Conservation (phyloP, 2,888 invertebrate species). For the Lithophane ornitopus region DNA sequence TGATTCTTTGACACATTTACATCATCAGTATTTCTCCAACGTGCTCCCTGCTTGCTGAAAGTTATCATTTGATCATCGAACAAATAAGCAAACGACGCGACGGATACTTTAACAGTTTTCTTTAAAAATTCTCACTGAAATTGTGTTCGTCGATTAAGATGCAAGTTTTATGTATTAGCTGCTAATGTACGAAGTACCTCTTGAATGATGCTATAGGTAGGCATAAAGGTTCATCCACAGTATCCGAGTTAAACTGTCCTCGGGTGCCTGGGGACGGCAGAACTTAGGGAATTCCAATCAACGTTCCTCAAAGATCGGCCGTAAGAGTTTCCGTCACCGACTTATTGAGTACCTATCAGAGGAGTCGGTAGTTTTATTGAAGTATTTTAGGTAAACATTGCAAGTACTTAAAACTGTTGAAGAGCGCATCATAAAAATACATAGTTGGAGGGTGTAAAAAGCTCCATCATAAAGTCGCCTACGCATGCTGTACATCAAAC, state of each 20-base stretch:
- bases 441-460: no score
- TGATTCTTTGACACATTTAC: background rate
- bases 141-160: no score
- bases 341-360: background rate
- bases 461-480: no score
- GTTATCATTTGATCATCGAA: background rate
- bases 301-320: conserved; percentile 29
- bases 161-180: background rate
- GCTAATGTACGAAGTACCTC: background rate
- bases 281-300: conserved; percentile 62
- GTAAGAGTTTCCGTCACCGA: conserved; percentile 2
- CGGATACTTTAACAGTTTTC: background rate
- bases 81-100: background rate
- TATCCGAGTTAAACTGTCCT: conserved; percentile 1
- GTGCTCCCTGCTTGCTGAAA: background rate
- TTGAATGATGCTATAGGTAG: background rate
- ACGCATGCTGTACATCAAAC: background rate
- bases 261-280: conserved; percentile 7
- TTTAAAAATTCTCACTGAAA: no score
- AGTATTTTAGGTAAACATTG: background rate
- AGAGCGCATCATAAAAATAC: background rate
- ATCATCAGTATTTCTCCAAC: no score
- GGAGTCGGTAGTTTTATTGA: background rate
- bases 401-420: background rate
- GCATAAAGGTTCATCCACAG: background rate